Evolutionary conservation across 2,113 vertebrate genomes (phyloP).

Genomic region (Alaudala cheleensis): DNA sequence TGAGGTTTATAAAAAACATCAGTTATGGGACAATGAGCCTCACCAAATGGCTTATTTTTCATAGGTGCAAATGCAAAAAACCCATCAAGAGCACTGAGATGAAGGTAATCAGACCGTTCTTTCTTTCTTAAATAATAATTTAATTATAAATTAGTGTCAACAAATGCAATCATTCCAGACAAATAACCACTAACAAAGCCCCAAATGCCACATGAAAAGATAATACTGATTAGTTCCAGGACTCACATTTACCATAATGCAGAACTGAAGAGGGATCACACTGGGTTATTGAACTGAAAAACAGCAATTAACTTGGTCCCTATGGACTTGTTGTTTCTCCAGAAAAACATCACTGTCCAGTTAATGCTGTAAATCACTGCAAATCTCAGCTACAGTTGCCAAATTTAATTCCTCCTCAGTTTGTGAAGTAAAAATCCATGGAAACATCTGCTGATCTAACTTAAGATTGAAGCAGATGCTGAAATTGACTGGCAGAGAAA

Average conservation of each 20-base stretch:
- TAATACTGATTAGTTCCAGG: constrained; percentile 9
- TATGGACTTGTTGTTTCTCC: not conserved
- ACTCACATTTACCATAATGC: not conserved
- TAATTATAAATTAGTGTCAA: constrained; percentile 12
- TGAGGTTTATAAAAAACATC: not conserved
- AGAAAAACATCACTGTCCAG: not conserved
- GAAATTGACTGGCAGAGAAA: not conserved
- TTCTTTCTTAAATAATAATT: not conserved
- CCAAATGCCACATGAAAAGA: constrained; percentile 15
- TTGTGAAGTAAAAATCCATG: not conserved
- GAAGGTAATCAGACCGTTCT: not conserved
- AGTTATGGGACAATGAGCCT: not conserved
- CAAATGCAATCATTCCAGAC: constrained; percentile 29
- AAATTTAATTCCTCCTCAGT: not conserved
- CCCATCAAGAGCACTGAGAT: not conserved
- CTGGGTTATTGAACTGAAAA: constrained; percentile 5
- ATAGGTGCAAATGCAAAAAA: not conserved
- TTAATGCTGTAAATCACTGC: not conserved
- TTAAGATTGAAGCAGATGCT: not conserved
- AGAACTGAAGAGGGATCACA: not conserved
- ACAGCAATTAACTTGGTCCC: constrained; percentile 21
- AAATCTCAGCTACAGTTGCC: not conserved
- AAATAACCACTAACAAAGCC: constrained; percentile 8
- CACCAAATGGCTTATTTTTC: constrained; percentile 26
- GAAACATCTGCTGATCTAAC: constrained; percentile 10